Evolutionary conservation across 2,888 invertebrate species (phyloP), one percentile per base, ranked within the genome.

Genomic region (Calliopum simillimum): DNA sequence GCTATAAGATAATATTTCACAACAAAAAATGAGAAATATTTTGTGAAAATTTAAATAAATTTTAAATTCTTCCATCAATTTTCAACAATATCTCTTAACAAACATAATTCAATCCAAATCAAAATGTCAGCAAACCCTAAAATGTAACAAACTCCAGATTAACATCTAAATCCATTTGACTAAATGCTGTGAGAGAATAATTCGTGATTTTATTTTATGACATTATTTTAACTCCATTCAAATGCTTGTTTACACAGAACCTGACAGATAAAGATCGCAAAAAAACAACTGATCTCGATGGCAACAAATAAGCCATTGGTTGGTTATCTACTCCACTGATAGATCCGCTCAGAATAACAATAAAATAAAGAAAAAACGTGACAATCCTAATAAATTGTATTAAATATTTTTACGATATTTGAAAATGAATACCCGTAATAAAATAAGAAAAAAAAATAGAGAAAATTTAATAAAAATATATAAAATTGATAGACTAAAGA

Each of bases 171-270:
- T 61, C 21, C 8, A 21, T 21, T 21, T 23, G 21, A 21, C 23
- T 21, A 23, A 61, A 23, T 23, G 23, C 23, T 19, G 46, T 61
- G 46, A 59, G 33, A 33, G 59, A 21, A 44, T 44, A 59, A 59
- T 43, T 59, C 59, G 59, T 59, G 59, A 59, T 41, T 44, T 59
- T 44, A 59, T 59, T 59, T 59, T 59, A 41, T 59, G 59, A 43
- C 44, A 44, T 43, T 44, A 59, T 41, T 41, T 53, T 53, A 8
- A 53, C 53, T 23, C 13, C 53, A 53, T 53, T 53, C 13, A 53
- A 33, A 13, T 1, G 53, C 53, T 53, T 53, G 53, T 53, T 53
- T 53, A 53, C 4, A 53, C 4, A 14, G 12, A 53, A 19, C 4
- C 21, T 49, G 49, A 53, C 5, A 49, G n/a, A 33, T 33, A 58